Evolutionary conservation across 2,797 vertebrate species (phyloP).

Genomic region (Limnodromus scolopaceus): DNA sequence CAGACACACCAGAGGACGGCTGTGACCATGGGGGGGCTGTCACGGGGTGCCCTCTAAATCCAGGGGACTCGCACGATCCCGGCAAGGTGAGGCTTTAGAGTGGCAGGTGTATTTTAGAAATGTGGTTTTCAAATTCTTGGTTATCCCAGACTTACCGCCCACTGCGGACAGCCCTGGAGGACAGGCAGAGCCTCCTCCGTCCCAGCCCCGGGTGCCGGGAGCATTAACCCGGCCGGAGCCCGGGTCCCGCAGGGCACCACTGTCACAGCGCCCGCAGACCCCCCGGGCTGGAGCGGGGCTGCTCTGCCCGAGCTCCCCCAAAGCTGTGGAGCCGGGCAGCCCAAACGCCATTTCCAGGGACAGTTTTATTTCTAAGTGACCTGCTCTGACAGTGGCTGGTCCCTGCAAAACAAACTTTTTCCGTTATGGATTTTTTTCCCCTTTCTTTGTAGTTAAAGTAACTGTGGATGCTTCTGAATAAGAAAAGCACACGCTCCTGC

Average conservation of each 20-base stretch:
- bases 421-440: accelerated
- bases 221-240: neutral
- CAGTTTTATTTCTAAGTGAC: neutral
- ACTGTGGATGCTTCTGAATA: neutral
- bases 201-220: neutral
- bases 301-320: neutral
- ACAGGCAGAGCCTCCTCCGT: neutral
- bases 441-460: neutral
- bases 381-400: neutral
- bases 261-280: neutral
- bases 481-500: neutral
- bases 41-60: neutral
- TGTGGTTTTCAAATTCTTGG: accelerated
- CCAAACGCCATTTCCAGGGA: neutral
- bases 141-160: neutral
- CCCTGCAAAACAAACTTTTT: neutral
- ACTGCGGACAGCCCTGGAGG: neutral
- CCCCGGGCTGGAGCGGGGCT: neutral
- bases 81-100: neutral
- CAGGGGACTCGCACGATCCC: neutral
- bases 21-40: neutral
- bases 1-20: neutral
- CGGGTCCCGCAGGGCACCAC: neutral
- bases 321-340: neutral
- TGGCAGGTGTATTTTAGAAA: neutral